Evolutionary conservation across 2,888 invertebrate species (phyloP), one percentile per base, ranked within the genome.

Genomic region (Litoditis marina): DNA sequence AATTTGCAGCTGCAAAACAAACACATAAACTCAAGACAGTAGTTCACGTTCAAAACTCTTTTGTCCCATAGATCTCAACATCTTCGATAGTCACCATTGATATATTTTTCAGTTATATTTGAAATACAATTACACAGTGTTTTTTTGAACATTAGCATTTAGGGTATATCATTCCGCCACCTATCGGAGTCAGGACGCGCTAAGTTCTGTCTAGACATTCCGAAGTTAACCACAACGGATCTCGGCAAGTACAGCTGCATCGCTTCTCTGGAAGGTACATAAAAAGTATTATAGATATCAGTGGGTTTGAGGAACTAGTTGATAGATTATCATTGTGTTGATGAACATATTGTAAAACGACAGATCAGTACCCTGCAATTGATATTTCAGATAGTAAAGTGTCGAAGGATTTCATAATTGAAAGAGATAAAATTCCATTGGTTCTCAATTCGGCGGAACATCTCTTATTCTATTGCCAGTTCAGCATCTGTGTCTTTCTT

Each of bases 401-500:
- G 5, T 63, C 65, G 2, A 58, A 57, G 28, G 66, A 68, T n/a
- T 71, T 71, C 46, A 27, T 53, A 4, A 34, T 71, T 7, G 71
- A 71, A 50, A 36, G 67, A 16, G 69, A 71, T 54, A 71, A 69
- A 60, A 63, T 69, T 3, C 71, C 71, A 22, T 60, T 71, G 22
- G 65, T 71, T 22, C 49, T 66, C 32, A 69, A 71, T 50, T 63
- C 65, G 11, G 59, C 71, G 11, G 71, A 71, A 56, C 63, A 64
- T 28, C 58, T 71, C 13, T 53, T 71, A 44, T 67, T 71, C 39
- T 71, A 71, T 47, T 63, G 65, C 22, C 68, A 71, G 53, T 67
- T 71, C 42, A 66, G 65, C 7, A 63, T 71, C 30, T 69, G 71
- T 47, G 63, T 63, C n/a, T 71, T 71, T 32, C 60, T 71, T 44